Percentiles rank a stretch among this genome's conserved stretches.
Conservation (phyloP, 2,888 invertebrate species). For the Leptopterna dolabrata region DNA sequence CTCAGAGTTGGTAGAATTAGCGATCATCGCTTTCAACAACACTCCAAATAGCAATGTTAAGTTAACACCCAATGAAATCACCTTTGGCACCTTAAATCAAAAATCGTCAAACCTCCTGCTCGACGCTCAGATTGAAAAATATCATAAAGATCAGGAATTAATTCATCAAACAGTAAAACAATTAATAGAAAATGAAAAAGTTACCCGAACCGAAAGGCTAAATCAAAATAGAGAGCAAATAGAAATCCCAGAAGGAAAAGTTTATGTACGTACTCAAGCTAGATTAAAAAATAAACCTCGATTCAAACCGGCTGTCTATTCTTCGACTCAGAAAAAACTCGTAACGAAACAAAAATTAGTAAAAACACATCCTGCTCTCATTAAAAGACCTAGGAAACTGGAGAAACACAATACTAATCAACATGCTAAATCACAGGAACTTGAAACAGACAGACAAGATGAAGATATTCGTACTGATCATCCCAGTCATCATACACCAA, state of each 20-base stretch:
- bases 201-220: neutral
- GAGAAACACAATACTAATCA: too few relatives aligned
- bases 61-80: constrained; percentile 20
- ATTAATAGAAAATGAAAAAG: constrained; percentile 30
- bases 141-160: neutral
- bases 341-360: neutral
- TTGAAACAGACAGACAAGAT: too few relatives aligned
- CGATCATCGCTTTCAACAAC: neutral
- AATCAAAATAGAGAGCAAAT: constrained; percentile 10
- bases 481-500: too few relatives aligned
- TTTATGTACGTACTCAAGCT: neutral
- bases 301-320: neutral
- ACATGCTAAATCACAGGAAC: too few relatives aligned
- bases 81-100: neutral
- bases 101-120: neutral
- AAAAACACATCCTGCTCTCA: too few relatives aligned
- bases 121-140: neutral
- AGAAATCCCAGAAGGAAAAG: neutral
- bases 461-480: too few relatives aligned
- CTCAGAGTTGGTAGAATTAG: neutral
- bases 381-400: constrained; percentile 19
- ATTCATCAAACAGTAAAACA: neutral
- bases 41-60: constrained; percentile 17
- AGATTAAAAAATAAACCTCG: neutral
- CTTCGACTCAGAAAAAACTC: neutral